Evolutionary conservation across 2,888 invertebrate species (phyloP), one percentile per base, ranked within the genome.

Genomic region (Hartigia nigra): DNA sequence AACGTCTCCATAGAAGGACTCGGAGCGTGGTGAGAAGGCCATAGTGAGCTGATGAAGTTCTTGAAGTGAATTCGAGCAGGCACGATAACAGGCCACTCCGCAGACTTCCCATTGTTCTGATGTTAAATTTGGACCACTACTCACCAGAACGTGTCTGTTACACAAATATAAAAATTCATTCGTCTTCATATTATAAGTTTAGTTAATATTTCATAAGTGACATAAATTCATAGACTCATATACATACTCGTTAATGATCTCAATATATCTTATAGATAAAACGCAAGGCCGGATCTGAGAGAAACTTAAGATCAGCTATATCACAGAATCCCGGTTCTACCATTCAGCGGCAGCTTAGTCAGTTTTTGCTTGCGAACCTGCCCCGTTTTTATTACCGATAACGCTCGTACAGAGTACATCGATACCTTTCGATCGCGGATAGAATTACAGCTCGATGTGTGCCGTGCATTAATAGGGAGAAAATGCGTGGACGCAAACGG

Each of bases 1-100:
- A 84, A 96, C 93, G 91, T 98, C 98, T 0, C 98, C 98, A 90
- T 98, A 98, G 92, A 98, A 98, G 89, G 98, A 98, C 87, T 97
- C 97, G 0, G 98, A 98, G 88, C 97, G 96, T 86, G 96, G 95
- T 87, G 97, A 96, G 91, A 98, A 99, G 69, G 97, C 97, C 87
- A 96, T 95, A 79, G 97, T 97, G 70, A 99, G 93, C 92, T 97
- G 97, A 82, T 97, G 95, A 78, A 98, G 91, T 69, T 97, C 97
- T 83, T 96, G 96, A 77, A 98, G 94, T 76, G 97, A 97, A n/a
- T 97, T 95, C 55, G 95, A 95, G 86, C 97, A 96, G 39, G 97
- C 97, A 87, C 96, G 94, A 87, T 97, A 96, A 79, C 98, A 94
- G 74, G 96, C 96, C 74, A 95, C 94, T 80, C 96, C 96, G 76